Percentiles rank a stretch among this genome's conserved stretches.
phyloP scores from a whole-genome alignment of 2,113 vertebrate species.

The Poeciliopsis retropinna region DNA sequence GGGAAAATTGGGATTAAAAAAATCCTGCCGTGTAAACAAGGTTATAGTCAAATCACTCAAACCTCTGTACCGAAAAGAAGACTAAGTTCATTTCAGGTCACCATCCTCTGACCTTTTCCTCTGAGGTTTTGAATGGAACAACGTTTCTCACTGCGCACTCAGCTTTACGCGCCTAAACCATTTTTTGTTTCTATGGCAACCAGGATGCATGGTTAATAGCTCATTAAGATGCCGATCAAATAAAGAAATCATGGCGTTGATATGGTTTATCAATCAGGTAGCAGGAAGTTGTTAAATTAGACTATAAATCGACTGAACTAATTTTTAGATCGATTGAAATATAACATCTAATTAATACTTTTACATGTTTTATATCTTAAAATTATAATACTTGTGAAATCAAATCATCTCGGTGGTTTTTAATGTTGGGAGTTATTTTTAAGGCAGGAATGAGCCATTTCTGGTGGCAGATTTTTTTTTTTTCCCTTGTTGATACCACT shows the following conservation, averaged over 20 bases:
- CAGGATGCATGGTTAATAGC: background rate
- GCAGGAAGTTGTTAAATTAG: background rate
- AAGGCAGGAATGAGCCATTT: constrained; percentile 4
- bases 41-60: background rate
- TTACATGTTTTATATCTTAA: background rate
- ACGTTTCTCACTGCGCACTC: background rate
- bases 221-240: background rate
- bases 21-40: too few relatives aligned
- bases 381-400: background rate
- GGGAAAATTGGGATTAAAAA: too few relatives aligned
- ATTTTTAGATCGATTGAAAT: too few relatives aligned
- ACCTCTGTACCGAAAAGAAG: background rate
- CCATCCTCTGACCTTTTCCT: background rate
- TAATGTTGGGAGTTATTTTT: constrained; percentile 11
- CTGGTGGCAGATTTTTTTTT: background rate
- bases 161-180: background rate
- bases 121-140: background rate
- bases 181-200: background rate
- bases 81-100: background rate
- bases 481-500: background rate
- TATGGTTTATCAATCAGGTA: background rate
- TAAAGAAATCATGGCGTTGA: background rate
- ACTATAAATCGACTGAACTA: too few relatives aligned
- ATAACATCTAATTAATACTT: background rate
- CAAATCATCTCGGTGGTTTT: background rate